phyloP scores from a whole-genome alignment of 2,888 invertebrate genomes.

The Luffia ferchaultella region DNA sequence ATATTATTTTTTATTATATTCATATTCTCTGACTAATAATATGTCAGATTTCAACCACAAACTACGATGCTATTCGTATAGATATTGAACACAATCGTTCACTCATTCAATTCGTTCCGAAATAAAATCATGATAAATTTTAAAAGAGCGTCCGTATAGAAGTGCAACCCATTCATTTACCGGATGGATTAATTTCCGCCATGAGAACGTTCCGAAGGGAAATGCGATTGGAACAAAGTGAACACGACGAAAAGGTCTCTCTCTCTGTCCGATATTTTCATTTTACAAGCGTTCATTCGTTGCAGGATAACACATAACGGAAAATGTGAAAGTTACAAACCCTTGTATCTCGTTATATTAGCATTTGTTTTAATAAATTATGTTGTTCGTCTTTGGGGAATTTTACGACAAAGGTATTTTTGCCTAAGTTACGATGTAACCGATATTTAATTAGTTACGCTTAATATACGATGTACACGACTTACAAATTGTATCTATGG shows the following conservation, averaged over 20 bases:
- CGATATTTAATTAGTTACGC: no score
- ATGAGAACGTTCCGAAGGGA: constrained; percentile 59
- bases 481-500: no score
- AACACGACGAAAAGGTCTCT: constrained; percentile 21
- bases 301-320: background rate
- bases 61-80: no score
- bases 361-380: background rate
- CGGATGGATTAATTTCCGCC: constrained; percentile 63
- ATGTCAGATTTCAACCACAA: no score
- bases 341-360: background rate
- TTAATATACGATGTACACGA: no score
- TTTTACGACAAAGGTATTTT: background rate
- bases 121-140: background rate
- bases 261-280: constrained; percentile 42
- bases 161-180: constrained; percentile 60
- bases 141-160: constrained; percentile 17
- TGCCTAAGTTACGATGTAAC: no score
- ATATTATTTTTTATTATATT: background rate
- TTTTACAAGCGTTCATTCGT: constrained; percentile 37
- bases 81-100: no score
- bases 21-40: background rate
- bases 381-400: background rate
- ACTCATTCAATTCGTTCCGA: background rate
- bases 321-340: background rate
- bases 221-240: constrained; percentile 55